phyloP scores from a whole-genome alignment of 2,888 invertebrate genomes.

The Cyclophora punctaria region DNA sequence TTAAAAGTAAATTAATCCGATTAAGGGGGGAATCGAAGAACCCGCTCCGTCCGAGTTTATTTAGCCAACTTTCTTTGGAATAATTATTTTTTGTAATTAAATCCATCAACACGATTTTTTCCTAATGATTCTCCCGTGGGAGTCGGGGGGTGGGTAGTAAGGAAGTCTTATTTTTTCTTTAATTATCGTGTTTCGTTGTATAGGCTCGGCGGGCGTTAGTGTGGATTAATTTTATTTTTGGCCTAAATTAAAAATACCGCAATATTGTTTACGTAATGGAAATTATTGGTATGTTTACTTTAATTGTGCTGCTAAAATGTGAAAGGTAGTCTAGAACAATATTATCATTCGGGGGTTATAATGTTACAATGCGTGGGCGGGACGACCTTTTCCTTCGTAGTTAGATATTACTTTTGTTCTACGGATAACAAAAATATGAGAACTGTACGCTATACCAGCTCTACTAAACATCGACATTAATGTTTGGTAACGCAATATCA shows the following conservation, averaged over 20 bases:
- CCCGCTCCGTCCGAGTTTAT: slow-evolving; percentile 72
- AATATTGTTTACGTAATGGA: slow-evolving; percentile 9
- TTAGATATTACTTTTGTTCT: no score
- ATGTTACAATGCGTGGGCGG: no score
- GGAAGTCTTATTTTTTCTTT: slow-evolving; percentile 47
- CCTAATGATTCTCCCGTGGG: slow-evolving; percentile 72
- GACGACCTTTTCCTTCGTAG: no score
- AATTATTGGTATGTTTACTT: not conserved
- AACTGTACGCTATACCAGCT: no score
- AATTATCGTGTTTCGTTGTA: slow-evolving; percentile 39
- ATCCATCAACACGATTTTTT: slow-evolving; percentile 76
- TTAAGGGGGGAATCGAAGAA: slow-evolving; percentile 73
- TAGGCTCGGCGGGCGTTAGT: slow-evolving; percentile 24
- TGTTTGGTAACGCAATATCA: no score
- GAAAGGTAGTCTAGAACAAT: no score
- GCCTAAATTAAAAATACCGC: not conserved
- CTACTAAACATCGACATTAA: no score
- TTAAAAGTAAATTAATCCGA: slow-evolving; percentile 75
- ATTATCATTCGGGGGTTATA: no score
- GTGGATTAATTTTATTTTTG: slow-evolving; percentile 20
- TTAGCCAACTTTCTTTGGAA: slow-evolving; percentile 72
- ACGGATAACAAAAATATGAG: no score
- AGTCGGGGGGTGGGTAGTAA: slow-evolving; percentile 34
- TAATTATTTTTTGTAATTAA: slow-evolving; percentile 76
- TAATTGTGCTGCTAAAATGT: no score